Base-by-base conservation (phyloP, 2,113 vertebrate species). In the Axis porcinus region DNA sequence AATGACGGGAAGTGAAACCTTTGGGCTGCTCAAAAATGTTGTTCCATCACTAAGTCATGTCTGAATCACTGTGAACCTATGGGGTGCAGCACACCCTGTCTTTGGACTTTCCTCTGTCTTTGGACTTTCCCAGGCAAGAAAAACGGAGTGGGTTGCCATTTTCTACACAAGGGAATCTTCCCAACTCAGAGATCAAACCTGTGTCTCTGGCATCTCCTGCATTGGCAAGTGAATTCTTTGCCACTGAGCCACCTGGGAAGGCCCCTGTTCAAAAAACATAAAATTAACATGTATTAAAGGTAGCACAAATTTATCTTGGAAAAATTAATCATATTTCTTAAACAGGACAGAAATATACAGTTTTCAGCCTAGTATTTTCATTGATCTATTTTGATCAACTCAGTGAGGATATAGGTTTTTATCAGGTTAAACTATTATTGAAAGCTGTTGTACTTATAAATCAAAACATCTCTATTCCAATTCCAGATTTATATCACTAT, bases 401-500 rank as follows among this genome's bases (percentile, higher is more conserved):
- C 79, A 67, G 57, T 87, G 81, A 86, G 11, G 5, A 84, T 86
- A 52, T 33, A 60, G 3, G 16, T 78, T 93, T 95, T 93, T 43
- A 85, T 40, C 30, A 70, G 64, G 33, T 11, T 54, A 33, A 91
- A 91, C 54, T 67, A 55, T 92, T 96, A 33, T 62, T 83, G 1
- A 78, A 84, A 95, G 67, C 10, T 57, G 7, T n/a, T 94, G 1
- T 58, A 16, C 55, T 30, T 78, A 47, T 92, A 89, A 94, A 47
- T 92, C 28, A 94, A 67, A 87, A 90, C 28, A 93, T 47, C 33
- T 95, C 52, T 76, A 78, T 62, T 96, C 17, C 78, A 94, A 95
- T 97, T 95, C 45, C 30, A 94, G 47, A 85, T 92, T 95, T 76
- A 88, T 62, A 81, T 74, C 27, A 74, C 16, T 95, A 64, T 52